phyloP scores from a whole-genome alignment of 2,113 vertebrate genomes.

The Thinocorus orbignyianus region DNA sequence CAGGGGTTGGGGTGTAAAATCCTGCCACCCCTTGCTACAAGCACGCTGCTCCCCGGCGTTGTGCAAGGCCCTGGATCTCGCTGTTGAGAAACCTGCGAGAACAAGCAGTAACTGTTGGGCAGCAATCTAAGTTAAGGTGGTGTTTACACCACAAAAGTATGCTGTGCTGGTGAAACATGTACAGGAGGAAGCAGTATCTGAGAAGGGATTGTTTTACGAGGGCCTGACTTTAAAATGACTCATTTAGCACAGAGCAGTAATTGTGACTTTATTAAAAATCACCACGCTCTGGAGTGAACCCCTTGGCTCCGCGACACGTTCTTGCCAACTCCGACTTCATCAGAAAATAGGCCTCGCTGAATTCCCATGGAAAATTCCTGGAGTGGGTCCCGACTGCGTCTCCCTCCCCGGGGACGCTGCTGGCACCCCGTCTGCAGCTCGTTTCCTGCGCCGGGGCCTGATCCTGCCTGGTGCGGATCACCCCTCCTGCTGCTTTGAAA shows the following conservation, averaged over 20 bases:
- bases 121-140: neutral
- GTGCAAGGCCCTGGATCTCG: neutral
- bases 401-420: neutral
- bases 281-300: conserved; percentile 9
- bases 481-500: neutral
- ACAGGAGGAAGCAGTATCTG: conserved; percentile 35
- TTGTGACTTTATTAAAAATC: conserved; percentile 63
- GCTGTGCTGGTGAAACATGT: conserved; percentile 14
- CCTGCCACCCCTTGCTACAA: neutral
- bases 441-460: neutral
- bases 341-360: conserved; percentile 30
- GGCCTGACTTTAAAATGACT: conserved; percentile 61
- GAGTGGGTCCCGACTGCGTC: neutral
- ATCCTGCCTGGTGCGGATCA: neutral
- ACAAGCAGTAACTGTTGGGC: conserved; percentile 25
- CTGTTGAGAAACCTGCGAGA: neutral
- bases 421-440: neutral
- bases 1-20: neutral
- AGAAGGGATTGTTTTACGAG: conserved; percentile 54
- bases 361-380: conserved; percentile 50
- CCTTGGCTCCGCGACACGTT: neutral
- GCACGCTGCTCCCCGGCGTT: neutral
- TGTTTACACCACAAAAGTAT: conserved; percentile 10
- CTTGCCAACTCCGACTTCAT: conserved; percentile 6
- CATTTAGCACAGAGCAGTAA: conserved; percentile 56